Percentiles rank a stretch among this genome's conserved stretches.
These are phyloP conservation scores for Nomada fucata DNA, from an alignment of 2,888 invertebrate species.

Conservation along the genomic window DNA sequence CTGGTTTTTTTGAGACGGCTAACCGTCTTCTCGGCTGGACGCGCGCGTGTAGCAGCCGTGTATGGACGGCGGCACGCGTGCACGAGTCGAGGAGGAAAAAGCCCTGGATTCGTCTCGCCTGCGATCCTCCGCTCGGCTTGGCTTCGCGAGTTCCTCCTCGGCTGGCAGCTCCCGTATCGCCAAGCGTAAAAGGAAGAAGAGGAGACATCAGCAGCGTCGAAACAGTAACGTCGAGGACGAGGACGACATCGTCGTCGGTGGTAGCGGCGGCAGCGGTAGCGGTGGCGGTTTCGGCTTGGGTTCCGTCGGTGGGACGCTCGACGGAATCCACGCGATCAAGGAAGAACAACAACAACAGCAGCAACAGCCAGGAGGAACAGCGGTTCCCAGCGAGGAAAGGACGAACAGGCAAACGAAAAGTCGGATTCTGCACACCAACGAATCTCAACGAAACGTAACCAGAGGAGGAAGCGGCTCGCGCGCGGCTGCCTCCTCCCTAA, in stretches of 20 bases:
- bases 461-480: slow-evolving; percentile 69
- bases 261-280: slow-evolving; percentile 19
- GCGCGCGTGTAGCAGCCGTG: slow-evolving; percentile 74
- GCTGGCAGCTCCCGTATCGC: slow-evolving; percentile 63
- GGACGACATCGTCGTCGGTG: slow-evolving; percentile 53
- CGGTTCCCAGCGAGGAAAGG: slow-evolving; percentile 40
- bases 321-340: slow-evolving; percentile 11
- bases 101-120: slow-evolving; percentile 76
- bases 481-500: slow-evolving; percentile 67
- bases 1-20: slow-evolving; percentile 25
- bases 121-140: slow-evolving; percentile 72
- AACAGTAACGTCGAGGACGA: slow-evolving; percentile 58
- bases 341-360: slow-evolving; percentile 37
- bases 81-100: slow-evolving; percentile 76
- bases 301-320: slow-evolving; percentile 6
- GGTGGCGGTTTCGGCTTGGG: neutral
- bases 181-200: slow-evolving; percentile 69
- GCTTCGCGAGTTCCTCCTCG: slow-evolving; percentile 61
- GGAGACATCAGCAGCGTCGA: slow-evolving; percentile 62
- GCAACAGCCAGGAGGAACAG: slow-evolving; percentile 18
- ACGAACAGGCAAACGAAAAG: slow-evolving; percentile 37
- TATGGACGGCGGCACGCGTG: slow-evolving; percentile 74
- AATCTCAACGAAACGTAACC: slow-evolving; percentile 50
- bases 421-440: slow-evolving; percentile 50
- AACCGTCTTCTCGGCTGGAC: slow-evolving; percentile 70